Percentiles rank a stretch among this genome's conserved stretches.
phyloP scores from a whole-genome alignment of 1,140 invertebrate species.

The Drosophila prosaltans region DNA sequence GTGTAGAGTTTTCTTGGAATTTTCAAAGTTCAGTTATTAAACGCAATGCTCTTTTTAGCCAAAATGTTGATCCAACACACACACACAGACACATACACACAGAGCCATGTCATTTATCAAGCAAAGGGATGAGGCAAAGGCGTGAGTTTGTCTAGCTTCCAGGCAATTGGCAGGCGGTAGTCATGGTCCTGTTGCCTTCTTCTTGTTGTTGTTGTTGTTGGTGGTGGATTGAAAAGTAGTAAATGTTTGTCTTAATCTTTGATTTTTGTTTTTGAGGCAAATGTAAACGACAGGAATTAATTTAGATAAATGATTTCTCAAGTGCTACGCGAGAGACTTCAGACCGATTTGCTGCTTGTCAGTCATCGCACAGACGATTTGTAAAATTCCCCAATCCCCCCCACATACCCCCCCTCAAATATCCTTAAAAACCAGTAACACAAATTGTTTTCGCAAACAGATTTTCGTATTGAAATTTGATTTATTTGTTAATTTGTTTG shows the following conservation, averaged over 20 bases:
- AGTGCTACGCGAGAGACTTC: constrained; percentile 56
- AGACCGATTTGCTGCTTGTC: constrained; percentile 76
- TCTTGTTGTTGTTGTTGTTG: constrained; percentile 17
- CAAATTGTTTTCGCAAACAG: constrained; percentile 81
- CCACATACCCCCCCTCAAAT: background rate
- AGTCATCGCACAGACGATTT: constrained; percentile 61
- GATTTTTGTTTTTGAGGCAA: constrained; percentile 79
- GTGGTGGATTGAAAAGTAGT: constrained; percentile 52
- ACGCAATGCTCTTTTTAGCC: constrained; percentile 54
- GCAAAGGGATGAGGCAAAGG: constrained; percentile 27
- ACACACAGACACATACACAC: constrained; percentile 60
- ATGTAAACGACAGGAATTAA: constrained; percentile 84
- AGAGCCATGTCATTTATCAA: constrained; percentile 79
- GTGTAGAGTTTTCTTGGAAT: constrained; percentile 67
- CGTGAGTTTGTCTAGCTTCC: constrained; percentile 58
- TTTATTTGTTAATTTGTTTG: constrained; percentile 83
- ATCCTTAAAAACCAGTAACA: constrained; percentile 42
- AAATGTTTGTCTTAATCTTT: constrained; percentile 83
- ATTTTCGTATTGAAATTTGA: constrained; percentile 83
- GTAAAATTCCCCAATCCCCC: constrained; percentile 7
- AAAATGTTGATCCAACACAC: constrained; percentile 61
- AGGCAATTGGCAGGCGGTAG: constrained; percentile 49
- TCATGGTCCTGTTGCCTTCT: background rate
- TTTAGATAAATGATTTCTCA: constrained; percentile 83
- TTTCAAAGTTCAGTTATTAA: constrained; percentile 81